A percentile compares a stretch with the other conserved stretches of the same genome.
Evolutionary conservation across 1,140 invertebrate species (phyloP).

Genomic region (Drosophila novamexicana): DNA sequence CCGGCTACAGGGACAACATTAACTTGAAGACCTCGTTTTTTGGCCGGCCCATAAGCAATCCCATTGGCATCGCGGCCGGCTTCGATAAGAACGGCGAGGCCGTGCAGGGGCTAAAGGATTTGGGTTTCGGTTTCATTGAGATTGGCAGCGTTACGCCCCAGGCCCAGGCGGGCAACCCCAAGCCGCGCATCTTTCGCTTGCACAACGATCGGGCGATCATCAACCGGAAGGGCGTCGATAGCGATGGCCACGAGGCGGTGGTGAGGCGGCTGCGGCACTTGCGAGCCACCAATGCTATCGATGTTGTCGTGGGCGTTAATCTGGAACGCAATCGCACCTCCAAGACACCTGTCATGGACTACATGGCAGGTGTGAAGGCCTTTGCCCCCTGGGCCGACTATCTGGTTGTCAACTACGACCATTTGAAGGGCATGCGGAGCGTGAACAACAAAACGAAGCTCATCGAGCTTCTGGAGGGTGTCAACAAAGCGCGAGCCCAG

Average conservation of each 20-base stretch:
- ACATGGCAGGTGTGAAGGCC: conserved; percentile 90
- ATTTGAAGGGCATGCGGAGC: conserved; percentile 95
- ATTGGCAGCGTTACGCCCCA: conserved; percentile 98
- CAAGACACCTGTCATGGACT: conserved; percentile 91
- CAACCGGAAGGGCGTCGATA: conserved; percentile 97
- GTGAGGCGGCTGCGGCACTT: conserved; percentile 87
- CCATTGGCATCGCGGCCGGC: conserved; percentile 97
- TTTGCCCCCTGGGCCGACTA: conserved; percentile 94
- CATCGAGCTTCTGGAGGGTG: conserved; percentile 88
- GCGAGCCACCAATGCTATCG: conserved; percentile 82
- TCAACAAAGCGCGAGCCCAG: conserved; percentile 88
- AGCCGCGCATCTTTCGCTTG: conserved; percentile 96
- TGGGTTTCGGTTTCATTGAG: conserved; percentile 98
- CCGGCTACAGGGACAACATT: conserved; percentile 86
- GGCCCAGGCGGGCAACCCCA: conserved; percentile 96
- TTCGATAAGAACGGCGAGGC: conserved; percentile 99
- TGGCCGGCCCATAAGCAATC: conserved; percentile 91
- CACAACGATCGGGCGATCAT: conserved; percentile 94
- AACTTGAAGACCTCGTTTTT: conserved; percentile 90
- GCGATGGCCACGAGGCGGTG: conserved; percentile 93
- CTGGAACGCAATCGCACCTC: conserved; percentile 97
- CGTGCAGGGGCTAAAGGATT: conserved; percentile 90
- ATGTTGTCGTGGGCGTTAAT: conserved; percentile 93
- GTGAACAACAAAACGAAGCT: conserved; percentile 93
- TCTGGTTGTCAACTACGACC: conserved; percentile 95